phyloP scores from a whole-genome alignment of 2,797 vertebrate genomes.

The Sphaeramia orbicularis region DNA sequence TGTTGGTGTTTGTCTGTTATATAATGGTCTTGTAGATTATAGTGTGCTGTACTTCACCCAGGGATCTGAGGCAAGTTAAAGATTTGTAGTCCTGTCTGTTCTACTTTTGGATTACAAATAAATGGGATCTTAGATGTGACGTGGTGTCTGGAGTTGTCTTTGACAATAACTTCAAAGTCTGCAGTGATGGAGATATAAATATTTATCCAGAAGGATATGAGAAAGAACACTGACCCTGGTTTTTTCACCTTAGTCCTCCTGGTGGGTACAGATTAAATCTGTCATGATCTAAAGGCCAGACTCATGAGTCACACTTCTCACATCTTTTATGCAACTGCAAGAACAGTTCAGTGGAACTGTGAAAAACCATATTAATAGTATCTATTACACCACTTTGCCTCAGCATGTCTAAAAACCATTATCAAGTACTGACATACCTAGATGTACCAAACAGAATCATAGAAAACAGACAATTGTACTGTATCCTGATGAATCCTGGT shows the following conservation, averaged over 20 bases:
- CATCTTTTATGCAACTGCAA: constrained; percentile 39
- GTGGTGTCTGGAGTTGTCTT: constrained; percentile 6
- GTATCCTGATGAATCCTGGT: no score
- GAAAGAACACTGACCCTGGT: constrained; percentile 10
- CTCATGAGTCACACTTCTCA: constrained; percentile 53
- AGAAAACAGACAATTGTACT: background rate
- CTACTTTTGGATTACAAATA: constrained; percentile 80
- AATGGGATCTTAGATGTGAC: constrained; percentile 62
- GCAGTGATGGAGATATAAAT: background rate
- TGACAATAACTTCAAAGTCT: background rate
- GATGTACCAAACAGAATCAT: background rate
- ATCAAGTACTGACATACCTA: background rate
- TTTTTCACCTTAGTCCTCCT: constrained; percentile 14
- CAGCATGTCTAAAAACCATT: background rate
- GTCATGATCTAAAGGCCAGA: constrained; percentile 49
- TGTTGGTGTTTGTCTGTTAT: constrained; percentile 34
- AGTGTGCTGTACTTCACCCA: constrained; percentile 41
- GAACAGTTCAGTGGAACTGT: constrained; percentile 14
- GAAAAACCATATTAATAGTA: constrained; percentile 42
- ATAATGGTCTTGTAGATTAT: constrained; percentile 47
- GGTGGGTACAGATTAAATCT: constrained; percentile 15
- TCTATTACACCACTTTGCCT: constrained; percentile 18
- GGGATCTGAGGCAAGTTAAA: constrained; percentile 48
- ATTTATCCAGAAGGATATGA: background rate
- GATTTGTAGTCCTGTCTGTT: constrained; percentile 59